Evolutionary conservation across 2,888 invertebrate genomes (phyloP), one percentile per base, ranked within the genome.

Genomic region (Colostygia pectinataria): DNA sequence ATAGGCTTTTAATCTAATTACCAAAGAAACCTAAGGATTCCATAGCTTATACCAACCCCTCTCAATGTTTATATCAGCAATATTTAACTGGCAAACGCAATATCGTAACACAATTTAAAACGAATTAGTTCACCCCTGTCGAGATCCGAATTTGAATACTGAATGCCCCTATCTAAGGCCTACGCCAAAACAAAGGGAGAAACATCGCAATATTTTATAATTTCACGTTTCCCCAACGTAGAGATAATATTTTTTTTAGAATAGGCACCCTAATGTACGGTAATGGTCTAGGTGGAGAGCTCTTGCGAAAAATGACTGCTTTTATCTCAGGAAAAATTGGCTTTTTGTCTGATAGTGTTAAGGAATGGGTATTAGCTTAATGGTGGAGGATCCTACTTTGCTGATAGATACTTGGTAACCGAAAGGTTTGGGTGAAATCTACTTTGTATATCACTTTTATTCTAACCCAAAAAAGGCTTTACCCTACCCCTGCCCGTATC

Each of bases 61-160:
- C 77, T 63, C 65, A 61, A 61, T 78, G 79, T 86, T 83, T 84
- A 83, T 83, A 74, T 79, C 77, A 66, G 80, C 80, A 68, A 88
- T 86, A 89, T 83, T 83, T 85, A 77, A 87, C 79, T 76, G 74
- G 75, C 65, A 67, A 80, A 81, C 68, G 87, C 78, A 90, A 89
- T 90, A 90, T 87, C 84, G 84, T 87, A 88, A 88, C 81, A 86
- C 83, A 90, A 90, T 90, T 89, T 89, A 84, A 90, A 90, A 85
- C 86, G 76, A 90, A 90, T 90, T 90, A 90, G 89, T 80, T 78
- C 80, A 67, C 87, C 89, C 90, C 83, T 80, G 77, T 79, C 55
- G 72, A 69, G 77, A 73, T 71, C 66, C 70, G 74, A 84, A 89
- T 90, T 90, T 90, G 84, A 88, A 89, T 88, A 85, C 77, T 74